These are phyloP conservation scores for Drosophila ironensis DNA, from an alignment of 1,140 invertebrate genomes.

Conservation along the genomic window DNA sequence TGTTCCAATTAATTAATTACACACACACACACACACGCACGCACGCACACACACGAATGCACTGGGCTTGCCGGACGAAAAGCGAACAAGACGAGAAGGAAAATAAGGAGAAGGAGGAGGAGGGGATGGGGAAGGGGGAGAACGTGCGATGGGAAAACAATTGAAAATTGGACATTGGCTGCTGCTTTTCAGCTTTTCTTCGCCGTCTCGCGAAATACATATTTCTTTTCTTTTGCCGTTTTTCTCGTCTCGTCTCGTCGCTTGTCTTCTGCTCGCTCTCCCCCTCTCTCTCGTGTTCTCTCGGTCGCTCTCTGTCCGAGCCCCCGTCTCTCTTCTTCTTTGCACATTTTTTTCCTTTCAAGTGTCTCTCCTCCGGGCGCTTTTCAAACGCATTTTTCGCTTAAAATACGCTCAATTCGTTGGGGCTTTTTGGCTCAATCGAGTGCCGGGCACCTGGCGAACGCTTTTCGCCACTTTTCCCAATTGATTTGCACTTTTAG, in stretches of 20 bases:
- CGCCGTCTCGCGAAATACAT: conserved; percentile 80
- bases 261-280: conserved; percentile 54
- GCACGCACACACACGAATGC: conserved; percentile 47
- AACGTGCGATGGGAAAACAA: conserved; percentile 70
- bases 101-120: too few relatives aligned
- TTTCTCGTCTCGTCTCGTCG: conserved; percentile 65
- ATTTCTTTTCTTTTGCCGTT: conserved; percentile 81
- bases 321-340: conserved; percentile 70
- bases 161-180: conserved; percentile 68
- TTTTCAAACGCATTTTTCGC: conserved; percentile 65
- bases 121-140: too few relatives aligned
- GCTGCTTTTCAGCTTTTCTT: conserved; percentile 53
- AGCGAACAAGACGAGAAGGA: too few relatives aligned
- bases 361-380: conserved; percentile 56
- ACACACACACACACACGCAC: conserved; percentile 34
- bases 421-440: conserved; percentile 28
- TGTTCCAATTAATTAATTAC: conserved; percentile 61
- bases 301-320: neutral
- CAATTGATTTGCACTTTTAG: conserved; percentile 64
- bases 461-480: conserved; percentile 48
- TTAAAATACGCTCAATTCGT: conserved; percentile 59
- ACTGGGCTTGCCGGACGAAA: conserved; percentile 54
- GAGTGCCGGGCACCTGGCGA: conserved; percentile 50
- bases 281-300: conserved; percentile 19
- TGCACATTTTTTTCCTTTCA: conserved; percentile 75